phyloP scores from a whole-genome alignment of 2,888 invertebrate genomes.

The Pachydiplax longipennis region DNA sequence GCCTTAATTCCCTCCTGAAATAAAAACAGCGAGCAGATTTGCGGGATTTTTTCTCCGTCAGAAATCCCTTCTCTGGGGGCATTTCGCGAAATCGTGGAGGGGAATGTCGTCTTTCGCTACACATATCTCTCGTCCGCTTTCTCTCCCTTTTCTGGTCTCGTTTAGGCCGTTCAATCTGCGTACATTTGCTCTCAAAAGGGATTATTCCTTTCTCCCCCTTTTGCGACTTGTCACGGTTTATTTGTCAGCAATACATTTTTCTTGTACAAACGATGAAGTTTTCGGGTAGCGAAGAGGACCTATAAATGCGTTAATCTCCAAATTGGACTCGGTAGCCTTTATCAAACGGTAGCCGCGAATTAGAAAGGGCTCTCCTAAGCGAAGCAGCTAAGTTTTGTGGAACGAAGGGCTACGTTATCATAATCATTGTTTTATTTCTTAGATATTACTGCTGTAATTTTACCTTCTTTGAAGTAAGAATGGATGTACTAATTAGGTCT shows the following conservation, averaged over 20 bases:
- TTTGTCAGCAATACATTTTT: slow-evolving; percentile 1
- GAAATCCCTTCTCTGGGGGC: neutral
- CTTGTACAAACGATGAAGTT: neutral
- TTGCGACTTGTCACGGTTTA: neutral
- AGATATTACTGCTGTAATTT: no score
- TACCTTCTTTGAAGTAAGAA: no score
- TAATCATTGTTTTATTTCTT: no score
- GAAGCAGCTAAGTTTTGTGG: neutral
- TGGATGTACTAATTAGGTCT: no score
- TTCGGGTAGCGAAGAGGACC: neutral
- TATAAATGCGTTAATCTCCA: neutral
- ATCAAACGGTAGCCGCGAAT: neutral
- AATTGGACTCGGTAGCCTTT: neutral
- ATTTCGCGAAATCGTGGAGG: neutral
- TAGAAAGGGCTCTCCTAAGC: neutral
- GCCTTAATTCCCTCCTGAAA: neutral
- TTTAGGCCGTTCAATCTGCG: neutral
- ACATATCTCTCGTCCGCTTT: neutral
- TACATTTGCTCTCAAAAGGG: neutral
- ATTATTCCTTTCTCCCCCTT: neutral
- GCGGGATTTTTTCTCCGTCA: neutral
- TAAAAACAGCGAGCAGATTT: neutral
- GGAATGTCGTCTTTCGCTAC: neutral
- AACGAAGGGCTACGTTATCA: no score
- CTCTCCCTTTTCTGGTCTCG: neutral